A percentile compares a stretch with the other conserved stretches of the same genome.
Conservation (phyloP, 2,113 vertebrate species). For the Calcarius ornatus region DNA sequence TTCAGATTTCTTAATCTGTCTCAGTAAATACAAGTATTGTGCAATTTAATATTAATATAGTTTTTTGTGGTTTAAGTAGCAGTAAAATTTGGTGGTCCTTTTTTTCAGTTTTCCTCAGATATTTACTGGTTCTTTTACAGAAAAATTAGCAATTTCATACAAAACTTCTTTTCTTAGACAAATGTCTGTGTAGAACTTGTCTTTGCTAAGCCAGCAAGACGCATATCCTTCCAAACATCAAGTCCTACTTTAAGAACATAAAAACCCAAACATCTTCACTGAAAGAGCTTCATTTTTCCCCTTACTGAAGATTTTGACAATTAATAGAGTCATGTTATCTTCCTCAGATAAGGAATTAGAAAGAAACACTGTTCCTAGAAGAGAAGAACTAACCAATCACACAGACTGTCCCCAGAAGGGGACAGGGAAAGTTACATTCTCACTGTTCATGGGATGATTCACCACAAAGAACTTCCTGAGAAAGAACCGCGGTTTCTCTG, state of each 20-base stretch:
- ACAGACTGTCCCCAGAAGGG: neutral
- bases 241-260: neutral
- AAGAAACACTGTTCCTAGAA: neutral
- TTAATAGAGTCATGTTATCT: neutral
- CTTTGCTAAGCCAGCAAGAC: neutral
- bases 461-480: slow-evolving; percentile 12
- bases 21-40: neutral
- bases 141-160: neutral
- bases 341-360: neutral
- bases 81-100: neutral
- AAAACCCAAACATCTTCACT: neutral
- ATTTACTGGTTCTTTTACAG: neutral
- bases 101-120: neutral
- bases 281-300: neutral
- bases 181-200: neutral
- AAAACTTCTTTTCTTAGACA: neutral
- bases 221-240: neutral
- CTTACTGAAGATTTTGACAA: neutral
- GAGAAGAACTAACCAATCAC: neutral
- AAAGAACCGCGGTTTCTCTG: neutral
- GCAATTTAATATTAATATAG: neutral
- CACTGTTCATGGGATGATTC: neutral
- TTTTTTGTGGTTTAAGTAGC: neutral
- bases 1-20: slow-evolving; percentile 16
- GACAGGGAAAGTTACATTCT: neutral